A percentile compares a stretch with the other conserved stretches of the same genome.
Conservation (phyloP, 2,888 invertebrate species). For the Meteorus cinctellus region DNA sequence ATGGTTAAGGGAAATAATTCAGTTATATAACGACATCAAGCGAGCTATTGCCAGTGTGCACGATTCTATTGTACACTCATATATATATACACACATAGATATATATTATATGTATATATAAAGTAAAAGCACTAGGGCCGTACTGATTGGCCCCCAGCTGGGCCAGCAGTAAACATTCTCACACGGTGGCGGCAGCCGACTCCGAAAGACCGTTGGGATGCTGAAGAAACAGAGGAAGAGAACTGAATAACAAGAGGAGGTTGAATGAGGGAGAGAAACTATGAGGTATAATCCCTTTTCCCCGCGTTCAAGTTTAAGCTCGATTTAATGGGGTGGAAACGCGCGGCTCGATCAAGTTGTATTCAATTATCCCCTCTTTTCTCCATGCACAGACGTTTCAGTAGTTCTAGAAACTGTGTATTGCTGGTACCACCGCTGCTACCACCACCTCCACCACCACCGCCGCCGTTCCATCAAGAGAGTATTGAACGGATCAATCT, state of each 20-base stretch:
- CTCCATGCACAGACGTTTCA: conserved; percentile 22
- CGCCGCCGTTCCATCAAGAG: background rate
- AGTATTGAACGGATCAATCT: conserved; percentile 25
- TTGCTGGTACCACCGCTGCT: background rate
- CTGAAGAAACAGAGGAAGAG: conserved; percentile 37
- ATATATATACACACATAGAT: conserved; percentile 47
- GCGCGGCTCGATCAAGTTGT: conserved; percentile 73
- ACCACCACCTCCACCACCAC: background rate
- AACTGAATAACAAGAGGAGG: conserved; percentile 18
- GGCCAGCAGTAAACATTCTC: conserved; percentile 71
- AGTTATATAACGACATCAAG: conserved; percentile 65
- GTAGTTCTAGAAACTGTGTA: conserved; percentile 1
- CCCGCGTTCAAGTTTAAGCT: conserved; percentile 66
- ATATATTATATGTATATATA: conserved; percentile 35
- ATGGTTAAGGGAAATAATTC: conserved; percentile 60
- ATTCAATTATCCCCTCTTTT: conserved; percentile 68
- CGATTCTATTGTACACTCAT: conserved; percentile 66
- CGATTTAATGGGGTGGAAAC: conserved; percentile 73
- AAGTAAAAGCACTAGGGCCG: conserved; percentile 42
- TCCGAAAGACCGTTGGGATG: conserved; percentile 44
- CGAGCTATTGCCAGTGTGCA: conserved; percentile 60
- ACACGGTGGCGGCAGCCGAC: background rate
- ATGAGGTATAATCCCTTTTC: conserved; percentile 22
- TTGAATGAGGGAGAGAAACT: conserved; percentile 43
- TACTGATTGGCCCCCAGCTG: conserved; percentile 71